Evolutionary conservation across 2,113 vertebrate genomes (phyloP).

Genomic region (Vicugna pacos): DNA sequence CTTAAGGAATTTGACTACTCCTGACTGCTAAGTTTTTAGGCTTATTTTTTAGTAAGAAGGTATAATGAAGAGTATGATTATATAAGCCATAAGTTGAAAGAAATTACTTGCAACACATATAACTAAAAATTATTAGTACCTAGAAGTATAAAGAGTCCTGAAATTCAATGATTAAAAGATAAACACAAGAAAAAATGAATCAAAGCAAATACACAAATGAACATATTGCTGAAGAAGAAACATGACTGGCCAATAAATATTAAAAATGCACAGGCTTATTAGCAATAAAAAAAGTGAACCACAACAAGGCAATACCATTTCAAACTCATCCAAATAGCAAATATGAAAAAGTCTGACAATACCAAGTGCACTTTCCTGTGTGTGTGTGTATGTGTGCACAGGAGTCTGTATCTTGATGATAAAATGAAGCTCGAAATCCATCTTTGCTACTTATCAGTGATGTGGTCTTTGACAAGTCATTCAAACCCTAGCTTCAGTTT

Average conservation of each 20-base stretch:
- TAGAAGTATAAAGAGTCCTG: background rate
- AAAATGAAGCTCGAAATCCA: background rate
- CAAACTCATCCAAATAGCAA: background rate
- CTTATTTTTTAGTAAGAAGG: constrained; percentile 42
- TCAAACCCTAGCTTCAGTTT: constrained; percentile 23
- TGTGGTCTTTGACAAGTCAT: background rate
- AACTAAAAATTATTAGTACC: background rate
- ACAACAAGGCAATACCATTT: background rate
- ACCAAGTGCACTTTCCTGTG: background rate
- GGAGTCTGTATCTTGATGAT: background rate
- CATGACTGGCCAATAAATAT: background rate
- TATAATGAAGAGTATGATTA: background rate
- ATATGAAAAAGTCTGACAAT: background rate
- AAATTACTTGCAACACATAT: background rate
- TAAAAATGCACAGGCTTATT: background rate
- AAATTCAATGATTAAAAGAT: constrained; percentile 14
- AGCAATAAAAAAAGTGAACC: background rate
- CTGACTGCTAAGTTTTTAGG: background rate
- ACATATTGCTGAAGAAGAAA: background rate
- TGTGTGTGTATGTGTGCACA: background rate
- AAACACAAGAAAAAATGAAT: background rate
- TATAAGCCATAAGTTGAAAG: background rate
- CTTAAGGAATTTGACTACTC: background rate
- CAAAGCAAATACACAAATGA: constrained; percentile 9
- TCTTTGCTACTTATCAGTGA: background rate